A percentile compares a stretch with the other conserved stretches of the same genome.
Conservation (phyloP, 1,140 invertebrate species). For the Caenorhabditis inopinata region DNA sequence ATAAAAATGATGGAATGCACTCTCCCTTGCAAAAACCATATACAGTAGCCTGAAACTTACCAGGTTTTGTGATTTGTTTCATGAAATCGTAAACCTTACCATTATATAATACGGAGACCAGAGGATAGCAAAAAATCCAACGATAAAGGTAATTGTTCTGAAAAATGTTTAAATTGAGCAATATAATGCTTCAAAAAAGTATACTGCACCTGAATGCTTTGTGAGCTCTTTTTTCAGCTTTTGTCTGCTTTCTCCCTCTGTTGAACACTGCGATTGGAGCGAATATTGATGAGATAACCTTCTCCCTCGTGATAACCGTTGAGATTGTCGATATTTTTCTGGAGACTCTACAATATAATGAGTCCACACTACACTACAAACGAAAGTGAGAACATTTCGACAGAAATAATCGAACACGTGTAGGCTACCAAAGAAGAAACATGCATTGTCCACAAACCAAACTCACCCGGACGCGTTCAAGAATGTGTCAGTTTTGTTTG, state of each 20-base stretch:
- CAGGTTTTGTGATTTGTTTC: background rate
- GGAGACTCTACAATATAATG: slow-evolving; percentile 40
- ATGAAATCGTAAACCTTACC: slow-evolving; percentile 37
- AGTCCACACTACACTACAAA: slow-evolving; percentile 1
- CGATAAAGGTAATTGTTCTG: slow-evolving; percentile 65
- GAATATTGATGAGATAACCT: slow-evolving; percentile 57
- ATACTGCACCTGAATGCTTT: slow-evolving; percentile 54
- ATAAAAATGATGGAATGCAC: slow-evolving; percentile 61
- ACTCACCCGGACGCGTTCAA: slow-evolving; percentile 4
- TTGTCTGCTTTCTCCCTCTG: slow-evolving; percentile 59
- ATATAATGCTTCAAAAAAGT: too few relatives aligned
- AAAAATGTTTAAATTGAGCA: too few relatives aligned
- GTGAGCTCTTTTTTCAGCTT: slow-evolving; percentile 63
- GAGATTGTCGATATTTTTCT: slow-evolving; percentile 55
- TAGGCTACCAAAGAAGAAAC: slow-evolving; percentile 12
- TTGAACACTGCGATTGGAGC: slow-evolving; percentile 60
- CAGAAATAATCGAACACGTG: slow-evolving; percentile 9
- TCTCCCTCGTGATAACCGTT: slow-evolving; percentile 49
- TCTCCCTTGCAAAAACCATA: slow-evolving; percentile 65
- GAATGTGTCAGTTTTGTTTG: slow-evolving; percentile 11
- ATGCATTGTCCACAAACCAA: background rate
- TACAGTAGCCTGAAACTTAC: slow-evolving; percentile 58
- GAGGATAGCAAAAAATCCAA: slow-evolving; percentile 64
- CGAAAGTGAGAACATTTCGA: slow-evolving; percentile 13
- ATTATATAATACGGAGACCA: slow-evolving; percentile 66